phyloP scores from a whole-genome alignment of 2,888 invertebrate genomes.

The Pemphredon lugubris region DNA sequence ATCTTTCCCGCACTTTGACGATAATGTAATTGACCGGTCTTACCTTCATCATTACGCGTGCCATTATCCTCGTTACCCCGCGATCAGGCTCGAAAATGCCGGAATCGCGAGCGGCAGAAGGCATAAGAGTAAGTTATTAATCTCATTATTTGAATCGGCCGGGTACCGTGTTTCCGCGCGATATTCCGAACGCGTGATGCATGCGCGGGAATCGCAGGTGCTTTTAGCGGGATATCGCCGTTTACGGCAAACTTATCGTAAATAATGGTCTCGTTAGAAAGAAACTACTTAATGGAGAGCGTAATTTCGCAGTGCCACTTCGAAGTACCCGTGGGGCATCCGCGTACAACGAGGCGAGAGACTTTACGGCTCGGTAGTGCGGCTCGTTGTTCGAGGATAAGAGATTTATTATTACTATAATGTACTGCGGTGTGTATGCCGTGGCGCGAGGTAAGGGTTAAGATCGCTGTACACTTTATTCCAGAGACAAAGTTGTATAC shows the following conservation, averaged over 20 bases:
- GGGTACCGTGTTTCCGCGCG: slow-evolving; percentile 21
- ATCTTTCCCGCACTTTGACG: no score
- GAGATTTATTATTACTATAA: slow-evolving; percentile 37
- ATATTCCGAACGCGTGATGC: neutral
- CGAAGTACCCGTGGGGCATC: neutral
- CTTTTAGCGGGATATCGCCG: slow-evolving; percentile 35
- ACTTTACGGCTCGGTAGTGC: slow-evolving; percentile 31
- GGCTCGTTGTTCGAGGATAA: slow-evolving; percentile 15
- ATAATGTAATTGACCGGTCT: no score
- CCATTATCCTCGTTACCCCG: no score
- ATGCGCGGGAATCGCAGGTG: slow-evolving; percentile 14
- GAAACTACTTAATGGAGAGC: slow-evolving; percentile 45
- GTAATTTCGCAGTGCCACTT: slow-evolving; percentile 45
- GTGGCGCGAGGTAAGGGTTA: neutral
- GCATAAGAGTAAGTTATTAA: slow-evolving; percentile 23
- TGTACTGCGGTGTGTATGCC: neutral
- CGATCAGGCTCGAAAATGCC: no score
- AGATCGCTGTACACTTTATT: neutral
- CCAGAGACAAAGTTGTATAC: neutral
- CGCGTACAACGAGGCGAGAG: slow-evolving; percentile 17
- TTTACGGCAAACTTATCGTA: slow-evolving; percentile 36
- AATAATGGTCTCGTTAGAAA: slow-evolving; percentile 49
- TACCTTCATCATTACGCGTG: no score
- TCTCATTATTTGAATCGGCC: slow-evolving; percentile 17
- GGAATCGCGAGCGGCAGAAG: no score